Percentiles rank a stretch among this genome's conserved stretches.
Evolutionary conservation across 2,113 vertebrate genomes (phyloP).

Genomic region (Prunella fulvescens): DNA sequence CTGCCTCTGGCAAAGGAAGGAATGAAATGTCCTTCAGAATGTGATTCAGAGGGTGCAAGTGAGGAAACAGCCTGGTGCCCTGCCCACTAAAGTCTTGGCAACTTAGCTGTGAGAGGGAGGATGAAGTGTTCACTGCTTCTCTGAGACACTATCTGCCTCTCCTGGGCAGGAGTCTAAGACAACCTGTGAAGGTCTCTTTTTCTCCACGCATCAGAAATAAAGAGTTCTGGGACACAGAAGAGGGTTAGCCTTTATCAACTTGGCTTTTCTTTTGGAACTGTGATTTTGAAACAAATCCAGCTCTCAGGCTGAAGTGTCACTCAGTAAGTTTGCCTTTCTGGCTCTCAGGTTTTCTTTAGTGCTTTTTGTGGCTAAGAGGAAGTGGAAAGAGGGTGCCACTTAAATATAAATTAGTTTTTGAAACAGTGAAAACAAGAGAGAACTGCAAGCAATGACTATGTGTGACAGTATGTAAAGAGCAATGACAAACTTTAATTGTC

Average conservation of each 20-base stretch:
- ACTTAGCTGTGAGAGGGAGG: neutral
- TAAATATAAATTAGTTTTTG: slow-evolving; percentile 60
- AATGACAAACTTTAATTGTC: slow-evolving; percentile 46
- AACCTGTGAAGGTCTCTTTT: neutral
- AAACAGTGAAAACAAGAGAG: slow-evolving; percentile 15
- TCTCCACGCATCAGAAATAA: neutral
- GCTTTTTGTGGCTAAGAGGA: slow-evolving; percentile 40
- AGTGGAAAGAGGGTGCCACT: slow-evolving; percentile 28
- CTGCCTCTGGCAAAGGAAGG: neutral
- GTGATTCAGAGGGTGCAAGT: neutral
- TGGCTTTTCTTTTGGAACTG: neutral
- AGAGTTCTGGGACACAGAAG: neutral
- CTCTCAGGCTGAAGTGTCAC: neutral
- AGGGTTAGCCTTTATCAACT: neutral
- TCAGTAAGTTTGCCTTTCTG: neutral
- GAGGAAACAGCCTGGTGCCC: accelerated
- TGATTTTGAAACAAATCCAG: neutral
- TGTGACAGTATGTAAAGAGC: slow-evolving; percentile 53
- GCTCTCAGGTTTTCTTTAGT: neutral
- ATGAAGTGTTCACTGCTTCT: neutral
- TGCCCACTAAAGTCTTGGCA: neutral
- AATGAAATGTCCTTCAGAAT: neutral
- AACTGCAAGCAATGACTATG: slow-evolving; percentile 7
- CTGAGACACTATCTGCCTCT: neutral
- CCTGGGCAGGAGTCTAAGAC: neutral